These are phyloP conservation scores for Caenorhabditis inopinata DNA, from an alignment of 1,140 invertebrate genomes.

Conservation along the genomic window DNA sequence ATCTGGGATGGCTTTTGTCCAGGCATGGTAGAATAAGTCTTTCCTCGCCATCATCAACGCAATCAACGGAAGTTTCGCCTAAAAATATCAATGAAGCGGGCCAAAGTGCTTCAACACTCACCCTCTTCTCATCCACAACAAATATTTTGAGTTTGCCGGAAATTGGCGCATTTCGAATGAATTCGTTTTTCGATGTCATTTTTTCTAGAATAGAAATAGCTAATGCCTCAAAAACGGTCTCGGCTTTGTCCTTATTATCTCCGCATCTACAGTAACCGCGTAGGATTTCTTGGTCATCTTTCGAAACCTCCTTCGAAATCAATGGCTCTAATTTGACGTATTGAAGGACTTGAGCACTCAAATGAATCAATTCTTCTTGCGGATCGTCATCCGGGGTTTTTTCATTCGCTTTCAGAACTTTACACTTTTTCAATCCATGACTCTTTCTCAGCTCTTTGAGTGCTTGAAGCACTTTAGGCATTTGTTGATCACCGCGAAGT, in stretches of 20 bases:
- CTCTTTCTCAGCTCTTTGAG: neutral
- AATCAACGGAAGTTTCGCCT: neutral
- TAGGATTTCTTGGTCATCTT: neutral
- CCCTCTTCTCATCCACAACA: conserved; percentile 4
- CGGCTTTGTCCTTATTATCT: neutral
- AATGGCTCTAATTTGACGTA: neutral
- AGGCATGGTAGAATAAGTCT: neutral
- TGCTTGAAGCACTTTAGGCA: neutral
- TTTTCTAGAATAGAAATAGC: neutral
- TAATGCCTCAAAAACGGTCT: neutral
- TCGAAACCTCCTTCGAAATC: neutral
- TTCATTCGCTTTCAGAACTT: neutral
- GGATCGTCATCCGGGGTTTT: neutral
- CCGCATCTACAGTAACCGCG: neutral
- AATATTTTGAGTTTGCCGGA: neutral
- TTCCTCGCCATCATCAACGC: neutral
- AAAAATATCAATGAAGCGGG: neutral
- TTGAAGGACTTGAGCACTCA: neutral
- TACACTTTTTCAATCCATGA: neutral
- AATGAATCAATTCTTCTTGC: neutral
- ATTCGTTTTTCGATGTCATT: neutral
- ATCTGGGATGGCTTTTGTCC: neutral
- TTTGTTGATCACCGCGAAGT: neutral
- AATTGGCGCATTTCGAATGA: neutral
- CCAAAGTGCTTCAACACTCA: neutral